Base-by-base conservation (phyloP, 2,797 vertebrate genomes). In the Epinephelus coioides region DNA sequence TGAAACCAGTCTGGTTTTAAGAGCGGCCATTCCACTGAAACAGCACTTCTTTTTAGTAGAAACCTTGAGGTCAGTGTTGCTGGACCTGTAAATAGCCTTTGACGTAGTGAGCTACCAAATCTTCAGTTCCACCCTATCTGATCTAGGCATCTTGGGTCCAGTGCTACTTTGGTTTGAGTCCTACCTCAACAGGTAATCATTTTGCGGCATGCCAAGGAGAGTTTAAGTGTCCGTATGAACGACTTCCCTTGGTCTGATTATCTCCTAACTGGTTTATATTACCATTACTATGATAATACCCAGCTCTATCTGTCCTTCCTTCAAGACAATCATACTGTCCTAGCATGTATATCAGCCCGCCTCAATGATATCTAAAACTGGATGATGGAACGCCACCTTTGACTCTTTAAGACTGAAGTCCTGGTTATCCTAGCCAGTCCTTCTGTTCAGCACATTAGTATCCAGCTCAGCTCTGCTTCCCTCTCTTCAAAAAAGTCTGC, bases 391-490 rank as follows among this genome's bases (percentile, higher is more conserved):
- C 34, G 1, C 34, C 49, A 38, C 47, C 47, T 34, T 66, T 7
- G 38, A 38, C 47, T 50, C 18, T 65, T 30, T 66, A 19, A 43
- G 40, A 43, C 40, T 51, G 63, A 66, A 51, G 63, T 51, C 63
- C 13, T 66, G 18, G 12, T 38, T 51, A 51, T 66, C 47, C 63
- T 6, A 65, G 46, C 12, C 18, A 49, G 25, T 65, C 18, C 27
- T 50, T 51, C 30, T 66, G 47, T 66, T 50, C 47, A 51, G 47
- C 30, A 51, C 63, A 51, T 51, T 51, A 51, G 30, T 51, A 66
- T 21, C 30, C 63, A 38, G 63, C 27, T 66, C 63, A 51, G 63
- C 27, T 51, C 10, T 13, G 63, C 47, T 27, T 51, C 19, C 6
- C 25, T 49, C 62, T 50, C 27, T 30, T 25, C 62, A 65, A 50